These are phyloP conservation scores for Rosalia funebris DNA, from an alignment of 2,888 invertebrate genomes.

Conservation along the genomic window DNA sequence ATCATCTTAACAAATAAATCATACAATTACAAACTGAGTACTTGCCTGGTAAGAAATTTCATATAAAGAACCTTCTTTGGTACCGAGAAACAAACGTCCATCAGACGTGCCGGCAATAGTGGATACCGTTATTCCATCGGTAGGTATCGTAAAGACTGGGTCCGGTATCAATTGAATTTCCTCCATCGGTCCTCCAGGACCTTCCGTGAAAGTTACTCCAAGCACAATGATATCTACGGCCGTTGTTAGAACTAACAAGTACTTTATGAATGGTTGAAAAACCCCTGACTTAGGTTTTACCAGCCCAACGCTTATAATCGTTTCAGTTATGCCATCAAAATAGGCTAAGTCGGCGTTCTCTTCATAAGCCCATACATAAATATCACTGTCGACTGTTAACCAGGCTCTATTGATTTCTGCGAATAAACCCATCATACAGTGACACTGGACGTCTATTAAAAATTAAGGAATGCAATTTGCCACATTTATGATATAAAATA, in stretches of 20 bases:
- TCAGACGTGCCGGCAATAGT: slow-evolving; percentile 82
- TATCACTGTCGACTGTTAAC: slow-evolving; percentile 97
- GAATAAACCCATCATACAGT: slow-evolving; percentile 97
- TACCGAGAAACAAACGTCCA: slow-evolving; percentile 94
- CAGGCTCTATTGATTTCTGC: slow-evolving; percentile 96
- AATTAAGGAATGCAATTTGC: slow-evolving; percentile 44
- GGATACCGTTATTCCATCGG: slow-evolving; percentile 87
- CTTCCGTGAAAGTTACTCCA: slow-evolving; percentile 73
- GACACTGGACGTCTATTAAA: slow-evolving; percentile 87
- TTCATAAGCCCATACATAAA: slow-evolving; percentile 98
- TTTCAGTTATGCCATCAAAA: slow-evolving; percentile 94
- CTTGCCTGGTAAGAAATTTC: slow-evolving; percentile 92
- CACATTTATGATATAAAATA: not conserved
- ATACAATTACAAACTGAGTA: too few species aligned
- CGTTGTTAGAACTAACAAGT: slow-evolving; percentile 92
- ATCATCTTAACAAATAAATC: too few species aligned
- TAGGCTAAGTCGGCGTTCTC: slow-evolving; percentile 95
- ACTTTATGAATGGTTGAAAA: slow-evolving; percentile 90
- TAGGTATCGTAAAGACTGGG: slow-evolving; percentile 92
- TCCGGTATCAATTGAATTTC: slow-evolving; percentile 94
- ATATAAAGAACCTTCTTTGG: slow-evolving; percentile 92
- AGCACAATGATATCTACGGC: slow-evolving; percentile 91
- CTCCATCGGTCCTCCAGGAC: slow-evolving; percentile 66
- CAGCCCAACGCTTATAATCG: slow-evolving; percentile 92
- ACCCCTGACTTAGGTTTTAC: slow-evolving; percentile 89